Evolutionary conservation across 2,113 vertebrate species (phyloP).

Genomic region (Alligator sinensis): DNA sequence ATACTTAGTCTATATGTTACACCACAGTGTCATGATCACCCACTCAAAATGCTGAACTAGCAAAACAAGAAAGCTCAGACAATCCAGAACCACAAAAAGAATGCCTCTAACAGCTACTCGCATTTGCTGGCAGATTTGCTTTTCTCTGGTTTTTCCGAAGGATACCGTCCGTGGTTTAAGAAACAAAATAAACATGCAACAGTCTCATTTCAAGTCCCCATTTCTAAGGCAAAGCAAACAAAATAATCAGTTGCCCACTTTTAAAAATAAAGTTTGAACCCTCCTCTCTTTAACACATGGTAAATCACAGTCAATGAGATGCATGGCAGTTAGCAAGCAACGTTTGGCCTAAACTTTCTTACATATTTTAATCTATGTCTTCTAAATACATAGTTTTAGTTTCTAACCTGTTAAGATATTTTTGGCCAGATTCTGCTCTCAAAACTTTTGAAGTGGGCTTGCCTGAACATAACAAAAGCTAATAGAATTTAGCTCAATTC

Average conservation of each 20-base stretch:
- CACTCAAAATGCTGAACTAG: constrained; percentile 45
- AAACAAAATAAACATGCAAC: not conserved
- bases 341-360: not conserved
- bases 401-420: not conserved
- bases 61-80: not conserved
- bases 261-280: not conserved
- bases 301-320: not conserved
- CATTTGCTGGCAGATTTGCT: not conserved
- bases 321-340: not conserved
- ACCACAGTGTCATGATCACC: constrained; percentile 13
- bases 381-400: not conserved
- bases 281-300: not conserved
- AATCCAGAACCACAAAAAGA: constrained; percentile 41
- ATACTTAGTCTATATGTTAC: not conserved
- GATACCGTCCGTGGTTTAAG: constrained; percentile 1
- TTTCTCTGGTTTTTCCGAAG: not conserved
- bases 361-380: not conserved
- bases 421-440: not conserved
- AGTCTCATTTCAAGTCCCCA: not conserved
- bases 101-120: not conserved
- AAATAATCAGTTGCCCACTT: not conserved
- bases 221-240: not conserved
- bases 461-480: not conserved
- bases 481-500: not conserved
- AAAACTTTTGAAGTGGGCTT: not conserved